Evolutionary conservation across 2,888 invertebrate genomes (phyloP), one percentile per base, ranked within the genome.

Genomic region (Allacma fusca): DNA sequence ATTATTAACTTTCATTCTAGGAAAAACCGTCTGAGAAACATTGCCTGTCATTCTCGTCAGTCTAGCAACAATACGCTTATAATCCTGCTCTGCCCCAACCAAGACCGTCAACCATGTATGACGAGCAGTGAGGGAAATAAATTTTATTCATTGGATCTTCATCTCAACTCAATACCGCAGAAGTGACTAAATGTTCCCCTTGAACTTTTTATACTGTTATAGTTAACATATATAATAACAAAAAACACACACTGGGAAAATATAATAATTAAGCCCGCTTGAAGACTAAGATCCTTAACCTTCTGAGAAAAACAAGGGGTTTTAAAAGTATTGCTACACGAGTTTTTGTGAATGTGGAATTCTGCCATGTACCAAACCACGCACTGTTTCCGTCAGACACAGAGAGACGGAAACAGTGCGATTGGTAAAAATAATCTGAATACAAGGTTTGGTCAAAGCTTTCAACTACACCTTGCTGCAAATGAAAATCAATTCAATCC

Each of bases 401-500:
- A 50, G 50, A 50, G n/a, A 50, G 16, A 16, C 4, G 16, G 50
- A 16, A n/a, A 19, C 16, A 9, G 50, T 2, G 50, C 50, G n/a
- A 16, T n/a, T 9, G 13, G 19, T 12, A n/a, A 50, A 50, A 50
- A 50, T 50, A 50, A 9, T 50, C 50, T 50, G 16, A n/a, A 19
- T 50, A 16, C 50, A 50, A 50, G 16, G 5, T 34, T 34, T 34
- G 9, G 5, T 9, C 34, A 34, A 34, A 50, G 50, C 50, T 19
- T 9, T 13, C n/a, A 34, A 4, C 34, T 34, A 34, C 5, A 16
- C 50, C 16, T 5, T 9, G 19, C 5, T 34, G 34, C 34, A 34
- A 34, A 50, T n/a, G n/a, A 50, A 50, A 50, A 50, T 50, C 50
- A 16, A 50, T 50, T 50, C 50, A 50, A 50, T 50, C 50, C 50